Evolutionary conservation across 2,797 vertebrate genomes (phyloP), one percentile per base, ranked within the genome.

Genomic region (Poecilia picta): DNA sequence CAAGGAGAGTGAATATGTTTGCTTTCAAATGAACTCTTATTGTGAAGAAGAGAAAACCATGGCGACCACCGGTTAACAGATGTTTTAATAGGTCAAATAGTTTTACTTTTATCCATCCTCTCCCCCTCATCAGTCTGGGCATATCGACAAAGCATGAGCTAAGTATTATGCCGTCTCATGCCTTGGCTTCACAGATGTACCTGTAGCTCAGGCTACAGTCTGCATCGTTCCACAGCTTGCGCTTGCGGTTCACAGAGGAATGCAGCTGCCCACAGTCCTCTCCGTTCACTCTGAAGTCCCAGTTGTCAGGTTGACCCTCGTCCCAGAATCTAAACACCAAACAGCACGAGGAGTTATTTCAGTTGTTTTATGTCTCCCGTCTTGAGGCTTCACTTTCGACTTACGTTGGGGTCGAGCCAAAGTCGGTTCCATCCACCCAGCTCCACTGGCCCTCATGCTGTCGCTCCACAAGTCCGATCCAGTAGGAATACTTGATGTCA

Each of bases 211-310:
- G 45, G 4, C 41, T 75, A 39, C 95, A 96, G 80, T 95, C 85
- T 0, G 90, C 93, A 51, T 96, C 95, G 1, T 95, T 95, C 94
- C 92, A 95, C 74, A 82, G 4, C 46, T 84, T 93, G 53, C 86
- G 84, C n/a, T 25, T 70, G 49, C 20, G 76, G 28, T 0, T 12
- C 0, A 0, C 0, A 0, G 73, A 4, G 0, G 0, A 0, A 1
- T 94, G 94, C 80, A 95, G 70, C 89, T 95, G 94, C 2, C 90
- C 94, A 0, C 94, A 96, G 89, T 95, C 94, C 62, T 95, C 95
- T 31, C 94, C 94, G 2, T 93, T 92, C 72, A 81, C 62, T 16
- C 59, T 76, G 28, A 66, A 51, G 36, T 89, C 81, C 95, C 94
- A 96, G 86, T 95, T 0, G 33, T 95, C 95, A 1, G 95, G 95